phyloP scores from a whole-genome alignment of 2,888 invertebrate genomes.

The Serripes groenlandicus region DNA sequence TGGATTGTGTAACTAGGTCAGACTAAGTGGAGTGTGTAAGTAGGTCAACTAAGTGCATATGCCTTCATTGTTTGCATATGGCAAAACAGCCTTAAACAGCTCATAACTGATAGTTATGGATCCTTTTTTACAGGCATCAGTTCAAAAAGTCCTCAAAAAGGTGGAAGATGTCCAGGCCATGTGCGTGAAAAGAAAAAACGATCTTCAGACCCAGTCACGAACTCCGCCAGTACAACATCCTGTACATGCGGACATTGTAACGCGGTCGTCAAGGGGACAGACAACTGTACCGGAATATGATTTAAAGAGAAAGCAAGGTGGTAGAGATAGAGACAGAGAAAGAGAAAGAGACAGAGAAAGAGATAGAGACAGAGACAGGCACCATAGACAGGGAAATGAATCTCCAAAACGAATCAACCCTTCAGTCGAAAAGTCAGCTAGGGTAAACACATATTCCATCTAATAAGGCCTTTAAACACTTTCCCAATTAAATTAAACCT shows the following conservation, averaged over 20 bases:
- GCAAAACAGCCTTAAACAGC: too few relatives aligned
- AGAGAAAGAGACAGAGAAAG: slow-evolving; percentile 50
- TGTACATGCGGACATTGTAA: slow-evolving; percentile 59
- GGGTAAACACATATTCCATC: slow-evolving; percentile 59
- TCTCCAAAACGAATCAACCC: slow-evolving; percentile 54
- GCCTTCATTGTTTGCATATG: too few relatives aligned
- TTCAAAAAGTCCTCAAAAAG: slow-evolving; percentile 93
- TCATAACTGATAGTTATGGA: too few relatives aligned
- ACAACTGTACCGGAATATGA: slow-evolving; percentile 70
- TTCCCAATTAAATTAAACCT: too few relatives aligned
- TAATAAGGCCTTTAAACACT: too few relatives aligned
- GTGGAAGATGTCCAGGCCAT: slow-evolving; percentile 97
- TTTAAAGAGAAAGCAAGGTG: slow-evolving; percentile 62
- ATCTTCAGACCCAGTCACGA: slow-evolving; percentile 92
- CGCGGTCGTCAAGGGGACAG: slow-evolving; percentile 66
- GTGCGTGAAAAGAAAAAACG: slow-evolving; percentile 93
- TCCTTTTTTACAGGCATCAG: slow-evolving; percentile 72
- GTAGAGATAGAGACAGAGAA: too few relatives aligned
- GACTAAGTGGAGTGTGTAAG: too few relatives aligned
- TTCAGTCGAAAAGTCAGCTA: slow-evolving; percentile 74
- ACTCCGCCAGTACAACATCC: slow-evolving; percentile 61
- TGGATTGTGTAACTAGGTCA: too few relatives aligned
- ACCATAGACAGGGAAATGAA: slow-evolving; percentile 26
- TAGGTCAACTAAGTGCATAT: too few relatives aligned
- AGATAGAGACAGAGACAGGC: not conserved